Base-by-base conservation (phyloP, 2,113 vertebrate species). In the Cinclus cinclus region DNA sequence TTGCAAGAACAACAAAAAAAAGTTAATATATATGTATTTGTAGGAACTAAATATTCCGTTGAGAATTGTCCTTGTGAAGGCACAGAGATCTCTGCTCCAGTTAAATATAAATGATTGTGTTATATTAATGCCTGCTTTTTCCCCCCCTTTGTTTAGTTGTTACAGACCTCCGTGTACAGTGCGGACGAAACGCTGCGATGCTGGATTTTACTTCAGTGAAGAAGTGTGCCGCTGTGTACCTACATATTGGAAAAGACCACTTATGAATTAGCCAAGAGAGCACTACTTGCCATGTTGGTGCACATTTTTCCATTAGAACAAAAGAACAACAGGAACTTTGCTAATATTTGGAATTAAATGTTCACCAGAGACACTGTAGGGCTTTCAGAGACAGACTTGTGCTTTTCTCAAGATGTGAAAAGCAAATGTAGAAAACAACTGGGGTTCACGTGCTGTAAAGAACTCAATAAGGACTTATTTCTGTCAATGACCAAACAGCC, bases 141-240 rank as follows among this genome's bases (percentile, higher is more conserved):
- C n/a, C 70, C 42, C 14, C 24, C 56, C 8, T 92, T 59, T 53
- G 56, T 60, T 60, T 65, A 99, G 99, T 83, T 99, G 99, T 96
- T 98, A 99, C 96, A 97, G 99, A 96, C 98, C 98, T 11, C 99
- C 99, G 0, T 99, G 99, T 35, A 97, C 98, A 37, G 98, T 97
- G 23, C 97, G 98, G 93, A 98, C 95, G 88, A 98, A 98, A 79
- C 97, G 97, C 67, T 99, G 99, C 62, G 99, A 99, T 3, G 95
- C 98, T 9, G 98, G 98, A 46, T 98, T 99, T 88, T 98, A 97
- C 60, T 99, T 99, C 59, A 99, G 99, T n/a, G 99, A 99, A 96
- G 99, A 99, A 97, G 98, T 99, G 20, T 99, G 99, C 94, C 98
- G 98, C 89, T 99, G 99, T 65, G 98, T 99, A 85, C 99, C 99